Base-by-base conservation (phyloP, 2,888 invertebrate species). In the Physocephala rufipes region DNA sequence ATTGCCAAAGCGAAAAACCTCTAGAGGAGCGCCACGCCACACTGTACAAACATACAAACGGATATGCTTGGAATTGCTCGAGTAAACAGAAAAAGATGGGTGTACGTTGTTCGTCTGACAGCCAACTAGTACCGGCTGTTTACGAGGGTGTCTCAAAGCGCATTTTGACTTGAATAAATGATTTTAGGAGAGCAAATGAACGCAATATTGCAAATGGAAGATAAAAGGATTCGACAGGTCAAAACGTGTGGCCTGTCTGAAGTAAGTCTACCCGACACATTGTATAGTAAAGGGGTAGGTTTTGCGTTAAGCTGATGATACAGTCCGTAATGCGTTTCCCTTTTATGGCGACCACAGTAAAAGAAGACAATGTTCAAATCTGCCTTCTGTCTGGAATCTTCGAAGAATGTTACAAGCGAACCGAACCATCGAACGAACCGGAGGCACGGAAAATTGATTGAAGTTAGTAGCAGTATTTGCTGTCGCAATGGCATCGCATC, bases 131-230 rank as follows among this genome's bases (percentile, higher is more conserved):
- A 36, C 36, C 36, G 36, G 36, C 36, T 49, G 53, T 15, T 59
- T 21, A 9, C 36, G 51, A 61, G 61, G 62, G 36, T 62, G 68
- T 49, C 21, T 51, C 36, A 43, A 59, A 63, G 45, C 58, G 47
- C 63, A n/a, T n/a, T 70, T 70, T 47, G 59, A 47, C 61, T 24
- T 28, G 26, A 43, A 28, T 47, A 45, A 71, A 62, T 59, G 45
- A 63, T 62, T 67, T 45, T 24, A 53, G n/a, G n/a, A 67, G 47
- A 58, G 71, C 69, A 73, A 66, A 73, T 73, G 70, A 73, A 66
- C 63, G 70, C 66, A 70, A 70, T 66, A 73, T 66, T 63, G 62
- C 72, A 68, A 36, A 9, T 36, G 9, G 61, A 47, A 69, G 51
- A 72, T 61, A 47, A 16, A 63, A 67, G 43, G 61, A 63, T 67